phyloP scores from a whole-genome alignment of 1,140 invertebrate genomes.

The Portunus trituberculatus region DNA sequence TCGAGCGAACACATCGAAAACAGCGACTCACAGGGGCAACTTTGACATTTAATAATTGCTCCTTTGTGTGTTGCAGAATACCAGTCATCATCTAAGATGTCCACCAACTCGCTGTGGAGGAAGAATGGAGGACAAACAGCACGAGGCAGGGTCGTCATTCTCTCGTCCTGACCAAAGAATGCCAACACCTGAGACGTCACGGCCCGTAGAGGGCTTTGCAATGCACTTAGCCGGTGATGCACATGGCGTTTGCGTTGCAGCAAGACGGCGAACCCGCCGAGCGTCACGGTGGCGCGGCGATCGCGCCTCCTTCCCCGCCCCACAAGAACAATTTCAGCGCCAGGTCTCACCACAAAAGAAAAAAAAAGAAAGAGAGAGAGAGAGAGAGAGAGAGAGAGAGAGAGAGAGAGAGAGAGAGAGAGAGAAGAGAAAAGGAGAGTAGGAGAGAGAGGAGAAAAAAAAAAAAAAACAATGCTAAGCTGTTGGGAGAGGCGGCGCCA shows the following conservation, averaged over 20 bases:
- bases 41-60: not conserved
- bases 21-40: not conserved
- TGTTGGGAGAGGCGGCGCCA: not conserved
- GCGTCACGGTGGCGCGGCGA: not conserved
- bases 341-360: not conserved
- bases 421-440: not conserved
- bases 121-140: not conserved
- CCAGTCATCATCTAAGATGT: not conserved
- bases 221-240: not conserved
- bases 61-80: not conserved
- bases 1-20: constrained; percentile 8
- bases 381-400: constrained; percentile 35
- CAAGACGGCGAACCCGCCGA: not conserved
- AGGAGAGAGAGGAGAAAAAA: not conserved
- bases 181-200: constrained; percentile 5
- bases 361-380: not conserved
- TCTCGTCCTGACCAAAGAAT: not conserved
- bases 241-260: not conserved
- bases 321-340: not conserved
- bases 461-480: not conserved
- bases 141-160: not conserved
- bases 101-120: not conserved
- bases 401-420: constrained; percentile 36
- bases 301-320: not conserved
- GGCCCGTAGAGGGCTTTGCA: not conserved